These are phyloP conservation scores for Pseudomyrmex concolor DNA, from an alignment of 1,140 invertebrate genomes.

Conservation along the genomic window DNA sequence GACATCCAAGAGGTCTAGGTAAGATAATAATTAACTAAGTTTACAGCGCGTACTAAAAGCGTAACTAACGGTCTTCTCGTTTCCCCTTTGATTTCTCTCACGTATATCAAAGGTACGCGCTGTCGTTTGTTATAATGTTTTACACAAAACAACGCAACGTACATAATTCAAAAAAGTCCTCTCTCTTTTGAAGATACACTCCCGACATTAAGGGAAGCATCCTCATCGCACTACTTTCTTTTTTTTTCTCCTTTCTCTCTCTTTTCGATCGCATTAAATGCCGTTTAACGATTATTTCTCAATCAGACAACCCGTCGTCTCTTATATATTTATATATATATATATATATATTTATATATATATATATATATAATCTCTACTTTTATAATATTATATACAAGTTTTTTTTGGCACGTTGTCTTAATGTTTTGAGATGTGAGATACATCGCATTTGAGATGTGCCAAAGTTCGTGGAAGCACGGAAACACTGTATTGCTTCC, in stretches of 20 bases:
- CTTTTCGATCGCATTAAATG: conserved; percentile 48
- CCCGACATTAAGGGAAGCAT: conserved; percentile 27
- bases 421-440: background rate
- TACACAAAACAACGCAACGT: conserved; percentile 51
- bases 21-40: conserved; percentile 78
- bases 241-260: conserved; percentile 19
- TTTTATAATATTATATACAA: conserved; percentile 83
- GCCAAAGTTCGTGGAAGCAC: conserved; percentile 23
- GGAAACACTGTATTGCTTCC: background rate
- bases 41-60: conserved; percentile 80
- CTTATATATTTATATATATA: no score
- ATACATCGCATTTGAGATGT: background rate
- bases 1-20: conserved; percentile 80
- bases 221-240: conserved; percentile 27
- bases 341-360: no score
- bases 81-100: conserved; percentile 60
- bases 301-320: conserved; percentile 30
- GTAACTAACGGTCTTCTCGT: conserved; percentile 71
- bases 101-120: conserved; percentile 57
- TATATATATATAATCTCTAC: conserved; percentile 71
- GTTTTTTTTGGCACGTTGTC: conserved; percentile 82
- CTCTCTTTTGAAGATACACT: background rate
- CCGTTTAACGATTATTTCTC: conserved; percentile 49
- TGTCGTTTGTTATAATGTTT: conserved; percentile 37
- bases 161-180: conserved; percentile 55